A percentile compares a stretch with the other conserved stretches of the same genome.
Conservation (phyloP, 2,113 vertebrate genomes). For the Callithrix jacchus region DNA sequence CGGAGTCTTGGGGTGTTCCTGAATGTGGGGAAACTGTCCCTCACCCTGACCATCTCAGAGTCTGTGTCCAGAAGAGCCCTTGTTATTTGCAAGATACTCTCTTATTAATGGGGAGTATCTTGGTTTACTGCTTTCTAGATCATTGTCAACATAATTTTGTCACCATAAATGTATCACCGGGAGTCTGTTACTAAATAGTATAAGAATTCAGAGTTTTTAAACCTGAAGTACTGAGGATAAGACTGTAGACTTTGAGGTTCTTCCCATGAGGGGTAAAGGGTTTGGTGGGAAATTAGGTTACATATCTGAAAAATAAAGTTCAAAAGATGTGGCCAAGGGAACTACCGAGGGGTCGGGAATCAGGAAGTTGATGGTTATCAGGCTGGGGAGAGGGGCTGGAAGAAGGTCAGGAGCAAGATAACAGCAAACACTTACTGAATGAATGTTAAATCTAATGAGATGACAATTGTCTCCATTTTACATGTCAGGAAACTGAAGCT, state of each 20-base stretch:
- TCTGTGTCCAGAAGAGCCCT: not conserved
- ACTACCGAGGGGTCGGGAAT: not conserved
- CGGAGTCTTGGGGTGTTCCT: not conserved
- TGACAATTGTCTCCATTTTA: not conserved
- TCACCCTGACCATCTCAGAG: accelerated
- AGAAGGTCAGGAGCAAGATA: not conserved
- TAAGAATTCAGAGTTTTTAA: not conserved
- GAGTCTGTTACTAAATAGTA: not conserved
- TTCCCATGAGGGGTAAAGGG: not conserved
- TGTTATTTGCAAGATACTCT: not conserved
- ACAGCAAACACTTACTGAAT: not conserved
- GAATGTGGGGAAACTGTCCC: not conserved
- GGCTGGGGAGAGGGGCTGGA: not conserved
- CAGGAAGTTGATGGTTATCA: not conserved
- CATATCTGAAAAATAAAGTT: not conserved
- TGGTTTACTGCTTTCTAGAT: not conserved
- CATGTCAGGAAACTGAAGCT: not conserved
- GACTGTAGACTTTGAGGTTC: not conserved
- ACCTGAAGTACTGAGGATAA: not conserved
- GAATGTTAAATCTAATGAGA: not conserved
- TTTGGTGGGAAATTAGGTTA: not conserved
- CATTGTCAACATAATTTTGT: not conserved
- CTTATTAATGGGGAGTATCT: not conserved
- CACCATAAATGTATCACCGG: not conserved
- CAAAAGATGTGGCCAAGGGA: not conserved